phyloP scores from a whole-genome alignment of 2,113 vertebrate genomes.

The Periophthalmus modestus region DNA sequence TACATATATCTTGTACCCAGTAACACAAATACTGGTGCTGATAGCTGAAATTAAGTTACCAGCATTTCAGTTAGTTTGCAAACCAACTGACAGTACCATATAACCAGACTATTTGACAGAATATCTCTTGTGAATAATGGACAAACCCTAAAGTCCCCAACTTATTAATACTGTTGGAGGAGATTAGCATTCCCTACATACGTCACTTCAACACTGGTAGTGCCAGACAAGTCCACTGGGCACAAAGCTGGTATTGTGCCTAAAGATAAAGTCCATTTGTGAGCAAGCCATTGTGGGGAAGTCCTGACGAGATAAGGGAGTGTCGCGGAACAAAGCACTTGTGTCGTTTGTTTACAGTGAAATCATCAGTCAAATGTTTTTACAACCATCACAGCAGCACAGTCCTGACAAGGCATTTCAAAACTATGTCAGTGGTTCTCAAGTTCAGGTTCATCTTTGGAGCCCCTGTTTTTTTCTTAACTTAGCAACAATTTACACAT shows the following conservation, averaged over 20 bases:
- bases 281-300: conserved; percentile 62
- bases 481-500: not conserved
- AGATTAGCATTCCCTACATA: conserved; percentile 50
- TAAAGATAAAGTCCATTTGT: conserved; percentile 83
- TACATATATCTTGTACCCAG: no score
- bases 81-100: not conserved
- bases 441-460: not conserved
- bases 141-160: not conserved
- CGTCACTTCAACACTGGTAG: conserved; percentile 76
- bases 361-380: conserved; percentile 34
- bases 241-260: conserved; percentile 89
- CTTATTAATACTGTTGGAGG: conserved; percentile 31
- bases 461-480: not conserved
- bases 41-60: no score
- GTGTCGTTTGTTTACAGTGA: conserved; percentile 79
- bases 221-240: conserved; percentile 79
- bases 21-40: no score
- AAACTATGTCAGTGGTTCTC: conserved; percentile 2
- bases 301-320: conserved; percentile 72
- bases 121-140: not conserved
- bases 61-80: not conserved
- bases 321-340: conserved; percentile 78
- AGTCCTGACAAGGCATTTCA: conserved; percentile 18
- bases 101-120: not conserved
- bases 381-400: conserved; percentile 19